A percentile compares a stretch with the other conserved stretches of the same genome.
Conservation (phyloP, 1,140 invertebrate genomes). For the Megalonaias nervosa region DNA sequence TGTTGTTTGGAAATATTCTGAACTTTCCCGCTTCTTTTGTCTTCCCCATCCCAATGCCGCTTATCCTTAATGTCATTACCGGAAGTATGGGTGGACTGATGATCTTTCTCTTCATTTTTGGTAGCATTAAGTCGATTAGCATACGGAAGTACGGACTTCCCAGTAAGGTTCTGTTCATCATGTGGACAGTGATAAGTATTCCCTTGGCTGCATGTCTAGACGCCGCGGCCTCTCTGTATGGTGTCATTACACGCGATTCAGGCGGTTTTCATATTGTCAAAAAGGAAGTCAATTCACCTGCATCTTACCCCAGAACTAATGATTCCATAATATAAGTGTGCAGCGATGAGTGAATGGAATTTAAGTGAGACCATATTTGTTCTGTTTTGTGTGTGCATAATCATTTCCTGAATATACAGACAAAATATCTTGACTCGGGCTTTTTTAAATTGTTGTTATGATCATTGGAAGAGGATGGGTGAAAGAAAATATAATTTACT, state of each 20-base stretch:
- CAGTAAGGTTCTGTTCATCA: constrained; percentile 15
- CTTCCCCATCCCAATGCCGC: constrained; percentile 21
- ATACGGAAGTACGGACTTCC: constrained; percentile 19
- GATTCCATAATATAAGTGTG: too few relatives aligned
- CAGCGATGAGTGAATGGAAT: too few relatives aligned
- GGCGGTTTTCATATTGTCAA: constrained; percentile 30
- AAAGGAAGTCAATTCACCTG: constrained; percentile 9
- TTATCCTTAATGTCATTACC: constrained; percentile 15
- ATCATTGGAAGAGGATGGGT: too few relatives aligned
- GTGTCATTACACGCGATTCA: constrained; percentile 20
- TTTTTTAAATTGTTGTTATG: too few relatives aligned
- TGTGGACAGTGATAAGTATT: constrained; percentile 25
- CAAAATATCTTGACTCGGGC: too few relatives aligned
- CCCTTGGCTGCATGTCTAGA: constrained; percentile 29
- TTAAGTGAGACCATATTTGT: too few relatives aligned
- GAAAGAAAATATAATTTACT: too few relatives aligned
- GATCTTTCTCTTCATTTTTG: constrained; percentile 28
- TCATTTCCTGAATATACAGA: too few relatives aligned
- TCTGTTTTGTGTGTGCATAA: too few relatives aligned
- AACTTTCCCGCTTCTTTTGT: constrained; percentile 17
- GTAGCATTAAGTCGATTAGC: constrained; percentile 30
- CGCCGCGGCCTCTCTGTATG: constrained; percentile 26
- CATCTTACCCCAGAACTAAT: too few relatives aligned
- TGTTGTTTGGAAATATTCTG: constrained; percentile 16
- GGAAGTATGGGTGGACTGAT: constrained; percentile 29